Conservation (phyloP, 2,888 invertebrate species). For the Lacanobia oleracea region DNA sequence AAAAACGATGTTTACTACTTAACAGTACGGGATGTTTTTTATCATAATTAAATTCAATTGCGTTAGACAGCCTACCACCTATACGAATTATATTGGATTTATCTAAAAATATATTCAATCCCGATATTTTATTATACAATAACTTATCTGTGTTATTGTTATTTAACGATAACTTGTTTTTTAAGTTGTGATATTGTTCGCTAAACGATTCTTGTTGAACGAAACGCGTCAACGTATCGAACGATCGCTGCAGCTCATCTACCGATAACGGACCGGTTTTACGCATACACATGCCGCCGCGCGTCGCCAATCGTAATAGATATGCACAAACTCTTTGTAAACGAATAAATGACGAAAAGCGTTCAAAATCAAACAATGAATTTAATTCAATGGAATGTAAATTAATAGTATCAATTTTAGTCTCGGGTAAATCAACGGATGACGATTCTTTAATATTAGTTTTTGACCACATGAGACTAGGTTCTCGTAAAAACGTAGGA, state of each 20-base stretch:
- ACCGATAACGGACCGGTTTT: conserved; percentile 23
- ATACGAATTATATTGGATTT: conserved; percentile 1
- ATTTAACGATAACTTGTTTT: conserved; percentile 1
- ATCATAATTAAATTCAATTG: not conserved
- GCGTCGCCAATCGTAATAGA: conserved; percentile 12
- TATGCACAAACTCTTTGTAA: conserved; percentile 23
- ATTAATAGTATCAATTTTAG: conserved; percentile 7
- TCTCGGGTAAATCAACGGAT: conserved; percentile 16
- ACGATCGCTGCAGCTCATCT: conserved; percentile 8
- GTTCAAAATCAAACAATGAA: conserved; percentile 15
- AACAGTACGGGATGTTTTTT: not conserved
- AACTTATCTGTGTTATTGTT: not conserved
- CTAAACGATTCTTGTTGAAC: conserved; percentile 19
- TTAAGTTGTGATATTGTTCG: not conserved
- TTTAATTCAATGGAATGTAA: not conserved
- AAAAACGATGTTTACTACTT: not conserved
- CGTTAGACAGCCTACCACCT: conserved; percentile 5
- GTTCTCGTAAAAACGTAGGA: conserved; percentile 18
- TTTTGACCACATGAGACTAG: not conserved
- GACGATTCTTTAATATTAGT: not conserved
- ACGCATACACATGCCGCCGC: not conserved
- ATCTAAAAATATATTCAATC: conserved; percentile 1
- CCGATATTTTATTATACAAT: conserved; percentile 6
- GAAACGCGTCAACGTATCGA: conserved; percentile 4
- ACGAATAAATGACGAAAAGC: conserved; percentile 12